These are phyloP conservation scores for Melolontha melolontha DNA, from an alignment of 2,888 invertebrate species.

Conservation along the genomic window DNA sequence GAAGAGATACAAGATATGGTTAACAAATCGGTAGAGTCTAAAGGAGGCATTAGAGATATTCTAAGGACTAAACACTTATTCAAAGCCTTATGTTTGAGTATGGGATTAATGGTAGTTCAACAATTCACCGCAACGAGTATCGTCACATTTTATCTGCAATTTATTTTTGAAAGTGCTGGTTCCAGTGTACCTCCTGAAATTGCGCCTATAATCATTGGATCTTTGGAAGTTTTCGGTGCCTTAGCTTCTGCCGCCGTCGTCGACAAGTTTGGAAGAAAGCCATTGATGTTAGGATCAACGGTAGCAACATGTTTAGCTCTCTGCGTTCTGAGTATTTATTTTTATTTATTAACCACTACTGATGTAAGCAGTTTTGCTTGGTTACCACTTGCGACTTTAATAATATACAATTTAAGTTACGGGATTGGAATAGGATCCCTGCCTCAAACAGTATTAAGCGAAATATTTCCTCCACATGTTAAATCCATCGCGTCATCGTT, in stretches of 20 bases:
- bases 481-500: conserved; percentile 80
- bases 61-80: conserved; percentile 75
- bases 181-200: conserved; percentile 71
- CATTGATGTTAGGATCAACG: conserved; percentile 77
- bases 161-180: conserved; percentile 76
- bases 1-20: conserved; percentile 57
- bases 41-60: conserved; percentile 63
- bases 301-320: conserved; percentile 74
- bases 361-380: conserved; percentile 65
- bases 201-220: conserved; percentile 80
- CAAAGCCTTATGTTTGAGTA: conserved; percentile 80
- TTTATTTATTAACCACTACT: conserved; percentile 70
- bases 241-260: conserved; percentile 79
- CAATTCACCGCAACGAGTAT: conserved; percentile 72
- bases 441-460: conserved; percentile 84
- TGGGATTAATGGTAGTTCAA: conserved; percentile 71
- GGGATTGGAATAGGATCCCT: conserved; percentile 81
- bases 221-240: conserved; percentile 80
- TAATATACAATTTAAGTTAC: conserved; percentile 79
- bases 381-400: conserved; percentile 77
- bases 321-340: conserved; percentile 71
- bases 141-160: conserved; percentile 80
- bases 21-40: conserved; percentile 65
- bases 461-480: conserved; percentile 81
- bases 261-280: conserved; percentile 79